Base-by-base conservation (phyloP, 2,113 vertebrate species). In the Mola mola region DNA sequence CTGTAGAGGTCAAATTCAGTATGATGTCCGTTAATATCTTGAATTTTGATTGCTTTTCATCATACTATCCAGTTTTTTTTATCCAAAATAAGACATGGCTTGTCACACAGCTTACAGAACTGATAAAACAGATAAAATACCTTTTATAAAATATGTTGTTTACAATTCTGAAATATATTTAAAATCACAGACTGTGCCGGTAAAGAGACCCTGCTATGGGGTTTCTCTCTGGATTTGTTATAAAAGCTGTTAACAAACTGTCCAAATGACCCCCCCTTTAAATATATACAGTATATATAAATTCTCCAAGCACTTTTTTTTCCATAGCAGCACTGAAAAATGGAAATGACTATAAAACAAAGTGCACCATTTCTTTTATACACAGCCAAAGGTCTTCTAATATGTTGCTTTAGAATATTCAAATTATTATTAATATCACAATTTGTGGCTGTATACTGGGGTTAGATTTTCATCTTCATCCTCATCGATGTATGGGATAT, bases 401-500 rank as follows among this genome's bases (percentile, higher is more conserved):
- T 9, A 52, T 65, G 20, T 55, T 16, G 65, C 6, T 9, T 52
- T 43, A 49, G n/a, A 22, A 53, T 58, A 34, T 53, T 69, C 8
- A 11, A 47, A 49, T 34, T 34, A 15, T 71, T 41, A 16, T 3
- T 56, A 43, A n/a, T n/a, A n/a, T n/a, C n/a, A n/a, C n/a, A n/a
- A n/a, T n/a, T 46, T 53, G 19, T 31, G 28, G 16, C 9, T 7
- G 51, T 38, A 43, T 12, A 22, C 16, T 29, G 20, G 29, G 11
- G 53, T 66, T 70, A 63, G 40, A 41, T 71, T 78, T 37, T 83
- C 81, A 1, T 85, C 37, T 2, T 40, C 33, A 1, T 34, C 89
- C 3, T 91, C 89, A 29, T 94, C 91, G 10, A 91, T 93, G 66
- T 78, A 93, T n/a, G 92, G 91, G 33, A 94, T 93, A 66, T 93